Percentiles rank a stretch among this genome's conserved stretches.
Conservation (phyloP, 2,888 invertebrate genomes). For the Cataglyphis albicans region DNA sequence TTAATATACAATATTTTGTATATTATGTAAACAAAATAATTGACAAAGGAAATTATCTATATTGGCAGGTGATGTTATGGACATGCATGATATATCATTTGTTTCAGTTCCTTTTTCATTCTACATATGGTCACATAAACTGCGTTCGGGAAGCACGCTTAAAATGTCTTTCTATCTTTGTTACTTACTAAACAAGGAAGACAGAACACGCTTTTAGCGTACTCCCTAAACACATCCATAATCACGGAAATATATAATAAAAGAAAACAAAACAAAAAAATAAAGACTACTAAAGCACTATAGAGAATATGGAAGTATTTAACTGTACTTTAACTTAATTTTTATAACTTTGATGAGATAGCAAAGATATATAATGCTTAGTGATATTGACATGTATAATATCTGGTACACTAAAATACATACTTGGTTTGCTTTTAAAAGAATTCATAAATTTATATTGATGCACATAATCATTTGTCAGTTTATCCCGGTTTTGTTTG, state of each 20-base stretch:
- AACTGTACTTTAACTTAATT: not conserved
- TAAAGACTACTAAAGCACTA: not conserved
- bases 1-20: not conserved
- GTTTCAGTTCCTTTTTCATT: not conserved
- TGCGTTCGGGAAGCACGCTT: too few relatives aligned
- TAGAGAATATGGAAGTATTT: not conserved
- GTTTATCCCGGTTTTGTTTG: constrained; percentile 81
- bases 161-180: too few relatives aligned
- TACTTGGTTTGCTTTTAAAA: constrained; percentile 81
- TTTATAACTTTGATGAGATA: not conserved
- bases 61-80: not conserved
- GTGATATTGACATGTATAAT: not conserved
- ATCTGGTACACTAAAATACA: constrained; percentile 60
- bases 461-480: constrained; percentile 76
- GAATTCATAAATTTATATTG: constrained; percentile 81
- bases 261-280: not conserved
- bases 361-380: not conserved
- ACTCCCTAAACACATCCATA: not conserved
- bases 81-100: not conserved
- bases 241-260: not conserved
- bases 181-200: too few relatives aligned
- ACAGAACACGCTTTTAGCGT: too few relatives aligned
- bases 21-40: not conserved
- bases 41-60: not conserved
- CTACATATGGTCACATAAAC: not conserved